Base-by-base conservation (phyloP, 1,140 invertebrate species). In the Chionoecetes opilio region DNA sequence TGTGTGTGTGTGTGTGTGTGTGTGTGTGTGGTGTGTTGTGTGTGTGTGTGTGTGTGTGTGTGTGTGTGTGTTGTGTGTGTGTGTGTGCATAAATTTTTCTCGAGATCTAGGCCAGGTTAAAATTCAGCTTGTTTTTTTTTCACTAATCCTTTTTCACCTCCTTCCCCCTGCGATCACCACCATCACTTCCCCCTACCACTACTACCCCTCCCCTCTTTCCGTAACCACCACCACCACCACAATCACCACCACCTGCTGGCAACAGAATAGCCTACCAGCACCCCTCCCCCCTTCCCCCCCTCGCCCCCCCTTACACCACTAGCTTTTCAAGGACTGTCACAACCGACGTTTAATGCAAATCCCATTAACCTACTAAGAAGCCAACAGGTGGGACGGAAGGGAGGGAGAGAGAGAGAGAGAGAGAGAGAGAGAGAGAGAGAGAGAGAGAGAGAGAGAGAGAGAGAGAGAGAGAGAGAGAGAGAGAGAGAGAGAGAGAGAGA, bases 1-100 rank as follows among this genome's bases (percentile, higher is more conserved):
- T 46, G 41, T 46, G 41, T 46, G 41, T 46, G 41, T 46, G 41
- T 46, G 41, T n/a, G n/a, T n/a, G n/a, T n/a, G n/a, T n/a, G n/a
- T n/a, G n/a, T n/a, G n/a, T n/a, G n/a, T n/a, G n/a, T n/a, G n/a
- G n/a, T n/a, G n/a, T n/a, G n/a, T n/a, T 75, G n/a, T 75, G n/a
- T 75, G n/a, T 75, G n/a, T 75, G n/a, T 75, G n/a, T 75, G n/a
- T 75, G n/a, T 75, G n/a, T 75, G n/a, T 75, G n/a, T 75, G n/a
- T 75, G n/a, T 75, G n/a, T 75, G n/a, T 75, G n/a, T 75, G n/a
- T 75, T n/a, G n/a, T n/a, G n/a, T n/a, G 41, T 46, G 41, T 46
- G 41, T 46, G 41, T 46, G 41, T 75, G 63, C 63, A n/a, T n/a
- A 75, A 75, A 75, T 2, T 75, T 75, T 75, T 75, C 21, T 11